Evolutionary conservation across 1,140 invertebrate species (phyloP).

Genomic region (Zophobas atratus): DNA sequence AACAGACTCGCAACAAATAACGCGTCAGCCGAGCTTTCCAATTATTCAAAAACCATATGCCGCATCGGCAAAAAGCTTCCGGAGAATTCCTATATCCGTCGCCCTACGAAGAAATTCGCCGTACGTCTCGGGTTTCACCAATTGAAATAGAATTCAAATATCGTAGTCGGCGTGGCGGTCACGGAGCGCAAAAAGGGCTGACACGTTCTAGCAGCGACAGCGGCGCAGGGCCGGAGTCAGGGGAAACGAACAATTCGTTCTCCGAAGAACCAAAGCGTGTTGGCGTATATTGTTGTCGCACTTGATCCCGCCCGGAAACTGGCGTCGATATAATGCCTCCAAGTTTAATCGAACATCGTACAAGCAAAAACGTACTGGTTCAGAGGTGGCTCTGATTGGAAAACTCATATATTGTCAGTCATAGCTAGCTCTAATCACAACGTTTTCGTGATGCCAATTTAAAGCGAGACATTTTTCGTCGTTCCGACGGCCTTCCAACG

Average conservation of each 20-base stretch:
- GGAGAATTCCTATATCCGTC: slow-evolving; percentile 20
- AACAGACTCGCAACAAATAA: slow-evolving; percentile 17
- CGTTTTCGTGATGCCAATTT: too few relatives aligned
- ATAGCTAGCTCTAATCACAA: too few relatives aligned
- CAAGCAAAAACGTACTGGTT: too few relatives aligned
- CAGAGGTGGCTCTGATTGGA: too few relatives aligned
- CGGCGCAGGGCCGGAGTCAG: background rate
- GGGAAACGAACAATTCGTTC: background rate
- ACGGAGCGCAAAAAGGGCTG: slow-evolving; percentile 31
- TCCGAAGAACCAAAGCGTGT: background rate
- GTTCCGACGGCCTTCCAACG: too few relatives aligned
- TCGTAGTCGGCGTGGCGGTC: slow-evolving; percentile 20
- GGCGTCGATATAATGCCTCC: too few relatives aligned
- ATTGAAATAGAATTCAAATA: slow-evolving; percentile 49
- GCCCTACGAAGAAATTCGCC: slow-evolving; percentile 18
- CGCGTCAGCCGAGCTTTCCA: slow-evolving; percentile 15
- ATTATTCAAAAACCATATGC: slow-evolving; percentile 38
- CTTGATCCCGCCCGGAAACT: too few relatives aligned
- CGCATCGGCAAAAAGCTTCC: slow-evolving; percentile 12
- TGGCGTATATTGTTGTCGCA: too few relatives aligned
- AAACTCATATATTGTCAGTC: too few relatives aligned
- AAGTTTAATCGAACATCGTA: too few relatives aligned
- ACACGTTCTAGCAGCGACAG: slow-evolving; percentile 15
- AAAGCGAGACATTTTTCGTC: background rate
- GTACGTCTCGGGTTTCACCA: slow-evolving; percentile 27